Conservation (phyloP, 2,888 invertebrate genomes). For the Lepeophtheirus nordmannii region DNA sequence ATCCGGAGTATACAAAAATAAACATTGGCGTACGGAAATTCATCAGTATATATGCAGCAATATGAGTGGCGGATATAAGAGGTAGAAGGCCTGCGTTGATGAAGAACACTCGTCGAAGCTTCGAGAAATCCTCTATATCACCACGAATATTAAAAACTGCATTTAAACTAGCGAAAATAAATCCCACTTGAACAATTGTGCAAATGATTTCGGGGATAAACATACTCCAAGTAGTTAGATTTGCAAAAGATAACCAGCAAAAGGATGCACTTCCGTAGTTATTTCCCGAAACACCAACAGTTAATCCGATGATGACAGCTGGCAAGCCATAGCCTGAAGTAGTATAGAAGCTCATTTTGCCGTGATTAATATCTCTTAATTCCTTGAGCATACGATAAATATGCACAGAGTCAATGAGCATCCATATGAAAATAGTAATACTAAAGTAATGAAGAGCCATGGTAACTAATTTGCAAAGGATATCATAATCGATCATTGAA, state of each 20-base stretch:
- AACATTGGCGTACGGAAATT: conserved; percentile 41
- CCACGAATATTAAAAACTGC: conserved; percentile 81
- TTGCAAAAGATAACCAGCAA: conserved; percentile 87
- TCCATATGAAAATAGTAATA: conserved; percentile 78
- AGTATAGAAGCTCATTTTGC: conserved; percentile 77
- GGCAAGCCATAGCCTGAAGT: conserved; percentile 82
- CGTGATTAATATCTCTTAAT: conserved; percentile 88
- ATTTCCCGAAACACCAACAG: conserved; percentile 79
- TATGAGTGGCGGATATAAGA: conserved; percentile 68
- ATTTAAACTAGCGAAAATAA: conserved; percentile 65
- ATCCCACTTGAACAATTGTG: conserved; percentile 58
- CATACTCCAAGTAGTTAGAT: conserved; percentile 85
- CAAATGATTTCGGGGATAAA: conserved; percentile 73
- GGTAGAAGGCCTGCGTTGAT: conserved; percentile 72
- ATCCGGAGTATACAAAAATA: neutral
- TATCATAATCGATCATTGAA: conserved; percentile 55
- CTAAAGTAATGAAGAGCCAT: conserved; percentile 85
- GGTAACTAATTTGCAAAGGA: conserved; percentile 71
- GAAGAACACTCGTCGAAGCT: conserved; percentile 56
- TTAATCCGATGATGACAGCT: conserved; percentile 72
- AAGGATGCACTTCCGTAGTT: conserved; percentile 77
- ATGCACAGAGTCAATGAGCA: conserved; percentile 78
- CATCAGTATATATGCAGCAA: conserved; percentile 59
- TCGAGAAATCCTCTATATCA: conserved; percentile 71
- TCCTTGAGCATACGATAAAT: conserved; percentile 84